phyloP scores from a whole-genome alignment of 2,113 vertebrate species.

The Ranitomeya imitator region DNA sequence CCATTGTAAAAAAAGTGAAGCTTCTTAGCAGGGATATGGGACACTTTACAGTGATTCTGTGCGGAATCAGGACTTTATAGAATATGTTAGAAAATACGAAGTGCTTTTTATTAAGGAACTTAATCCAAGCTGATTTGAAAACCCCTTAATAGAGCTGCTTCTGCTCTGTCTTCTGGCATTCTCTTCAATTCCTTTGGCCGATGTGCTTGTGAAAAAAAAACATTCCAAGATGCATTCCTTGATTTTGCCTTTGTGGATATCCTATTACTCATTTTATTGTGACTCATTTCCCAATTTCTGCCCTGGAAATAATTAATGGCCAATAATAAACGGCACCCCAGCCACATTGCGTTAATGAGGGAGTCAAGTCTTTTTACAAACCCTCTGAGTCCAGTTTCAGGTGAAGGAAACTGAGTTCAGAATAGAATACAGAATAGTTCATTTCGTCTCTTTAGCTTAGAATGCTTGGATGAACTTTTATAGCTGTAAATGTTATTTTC shows the following conservation, averaged over 20 bases:
- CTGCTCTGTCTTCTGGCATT: slow-evolving; percentile 52
- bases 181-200: slow-evolving; percentile 23
- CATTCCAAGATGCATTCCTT: slow-evolving; percentile 52
- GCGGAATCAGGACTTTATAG: neutral
- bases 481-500: neutral
- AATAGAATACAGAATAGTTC: neutral
- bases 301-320: slow-evolving; percentile 44
- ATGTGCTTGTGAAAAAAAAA: slow-evolving; percentile 27
- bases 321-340: slow-evolving; percentile 7
- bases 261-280: slow-evolving; percentile 32
- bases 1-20: neutral
- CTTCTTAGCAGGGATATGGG: slow-evolving; percentile 28
- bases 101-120: slow-evolving; percentile 33
- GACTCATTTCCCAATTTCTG: slow-evolving; percentile 28
- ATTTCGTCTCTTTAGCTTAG: neutral
- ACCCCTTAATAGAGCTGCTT: slow-evolving; percentile 16
- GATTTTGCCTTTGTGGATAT: slow-evolving; percentile 49
- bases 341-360: neutral
- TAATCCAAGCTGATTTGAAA: slow-evolving; percentile 31
- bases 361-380: slow-evolving; percentile 8
- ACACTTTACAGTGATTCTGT: slow-evolving; percentile 14
- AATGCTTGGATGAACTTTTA: neutral
- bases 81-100: neutral
- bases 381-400: neutral
- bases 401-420: neutral